phyloP scores from a whole-genome alignment of 2,113 vertebrate genomes.

The Cyphomyrus discorhynchus region DNA sequence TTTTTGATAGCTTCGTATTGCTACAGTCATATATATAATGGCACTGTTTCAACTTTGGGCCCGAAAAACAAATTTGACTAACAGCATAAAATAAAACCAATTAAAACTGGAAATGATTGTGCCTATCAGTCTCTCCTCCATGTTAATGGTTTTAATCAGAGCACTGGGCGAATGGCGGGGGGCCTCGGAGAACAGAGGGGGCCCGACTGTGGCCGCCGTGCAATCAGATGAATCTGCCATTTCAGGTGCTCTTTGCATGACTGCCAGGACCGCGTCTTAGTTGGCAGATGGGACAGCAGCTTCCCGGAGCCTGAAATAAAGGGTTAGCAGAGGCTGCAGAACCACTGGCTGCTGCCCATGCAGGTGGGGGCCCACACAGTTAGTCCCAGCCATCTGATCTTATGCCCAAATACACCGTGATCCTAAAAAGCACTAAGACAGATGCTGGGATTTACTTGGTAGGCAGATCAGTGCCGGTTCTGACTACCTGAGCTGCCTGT shows the following conservation, averaged over 20 bases:
- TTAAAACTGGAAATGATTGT: not conserved
- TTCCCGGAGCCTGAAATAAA: not conserved
- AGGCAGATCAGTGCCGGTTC: not conserved
- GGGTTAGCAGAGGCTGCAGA: not conserved
- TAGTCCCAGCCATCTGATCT: not conserved
- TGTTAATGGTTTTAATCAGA: not conserved
- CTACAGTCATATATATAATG: not conserved
- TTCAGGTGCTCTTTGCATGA: not conserved
- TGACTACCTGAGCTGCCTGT: not conserved
- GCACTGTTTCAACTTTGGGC: not conserved
- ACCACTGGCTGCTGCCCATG: not conserved
- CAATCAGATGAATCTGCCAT: not conserved
- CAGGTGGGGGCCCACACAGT: not conserved
- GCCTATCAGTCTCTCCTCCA: not conserved
- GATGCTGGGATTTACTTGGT: not conserved
- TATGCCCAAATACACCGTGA: not conserved
- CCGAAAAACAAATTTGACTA: not conserved
- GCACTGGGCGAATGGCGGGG: not conserved
- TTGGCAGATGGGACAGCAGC: not conserved
- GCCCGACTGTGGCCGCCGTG: not conserved
- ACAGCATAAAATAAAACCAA: not conserved
- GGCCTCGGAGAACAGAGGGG: not conserved
- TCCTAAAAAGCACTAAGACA: not conserved
- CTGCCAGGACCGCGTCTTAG: not conserved
- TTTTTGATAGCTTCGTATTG: not conserved